Evolutionary conservation across 2,888 invertebrate genomes (phyloP).

Genomic region (Ectemnius continuus): DNA sequence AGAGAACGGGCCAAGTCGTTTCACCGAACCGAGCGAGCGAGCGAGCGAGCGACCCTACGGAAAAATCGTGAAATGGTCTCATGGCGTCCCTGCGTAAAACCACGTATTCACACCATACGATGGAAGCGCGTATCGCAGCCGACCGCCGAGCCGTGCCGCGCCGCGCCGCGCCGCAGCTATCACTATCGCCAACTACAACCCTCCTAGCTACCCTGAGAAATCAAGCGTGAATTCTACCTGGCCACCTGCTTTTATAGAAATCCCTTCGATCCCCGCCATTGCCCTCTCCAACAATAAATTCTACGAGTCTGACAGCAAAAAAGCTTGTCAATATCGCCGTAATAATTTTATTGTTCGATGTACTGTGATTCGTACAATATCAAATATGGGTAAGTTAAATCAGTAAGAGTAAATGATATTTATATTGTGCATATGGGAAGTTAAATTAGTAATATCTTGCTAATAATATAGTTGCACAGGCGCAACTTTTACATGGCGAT

Average conservation of each 20-base stretch:
- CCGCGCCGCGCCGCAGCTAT: not conserved
- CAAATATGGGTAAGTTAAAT: no score
- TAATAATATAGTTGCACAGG: no score
- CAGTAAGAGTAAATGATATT: no score
- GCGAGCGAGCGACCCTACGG: slow-evolving; percentile 29
- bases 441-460: no score
- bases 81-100: slow-evolving; percentile 25
- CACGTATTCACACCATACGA: slow-evolving; percentile 9
- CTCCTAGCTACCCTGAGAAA: slow-evolving; percentile 10
- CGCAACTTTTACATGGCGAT: no score
- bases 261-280: not conserved
- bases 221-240: slow-evolving; percentile 15
- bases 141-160: not conserved
- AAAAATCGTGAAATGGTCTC: slow-evolving; percentile 31
- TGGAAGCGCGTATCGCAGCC: slow-evolving; percentile 1
- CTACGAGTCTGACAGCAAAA: not conserved
- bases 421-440: no score
- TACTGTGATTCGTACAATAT: no score
- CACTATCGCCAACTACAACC: slow-evolving; percentile 3
- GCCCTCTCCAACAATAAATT: not conserved
- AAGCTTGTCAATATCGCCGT: no score
- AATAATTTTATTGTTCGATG: no score
- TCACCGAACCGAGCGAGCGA: slow-evolving; percentile 16
- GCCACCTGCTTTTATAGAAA: slow-evolving; percentile 24
- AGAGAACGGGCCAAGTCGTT: slow-evolving; percentile 44